A percentile compares a stretch with the other conserved stretches of the same genome.
These are phyloP conservation scores for Podocnemis expansa DNA, from an alignment of 2,113 vertebrate species.

Conservation along the genomic window DNA sequence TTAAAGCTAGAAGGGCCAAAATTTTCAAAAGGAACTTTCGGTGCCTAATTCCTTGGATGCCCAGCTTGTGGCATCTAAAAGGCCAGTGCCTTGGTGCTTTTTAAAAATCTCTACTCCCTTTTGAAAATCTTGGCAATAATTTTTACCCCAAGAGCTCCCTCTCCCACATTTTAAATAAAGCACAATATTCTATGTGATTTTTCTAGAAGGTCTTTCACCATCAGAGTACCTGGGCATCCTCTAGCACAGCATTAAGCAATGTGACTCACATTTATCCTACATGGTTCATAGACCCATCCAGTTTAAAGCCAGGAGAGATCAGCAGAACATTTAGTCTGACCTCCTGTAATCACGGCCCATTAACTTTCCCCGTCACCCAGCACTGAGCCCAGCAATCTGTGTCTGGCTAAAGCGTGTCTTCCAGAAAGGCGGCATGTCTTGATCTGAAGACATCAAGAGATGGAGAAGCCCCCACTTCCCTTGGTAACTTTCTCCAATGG, in stretches of 20 bases:
- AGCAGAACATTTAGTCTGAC: neutral
- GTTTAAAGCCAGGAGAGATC: neutral
- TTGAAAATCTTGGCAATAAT: neutral
- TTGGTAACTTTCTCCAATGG: neutral
- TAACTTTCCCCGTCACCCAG: neutral
- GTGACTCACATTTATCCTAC: neutral
- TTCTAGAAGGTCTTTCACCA: neutral
- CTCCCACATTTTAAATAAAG: neutral
- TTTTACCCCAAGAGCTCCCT: neutral
- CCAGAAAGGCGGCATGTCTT: neutral
- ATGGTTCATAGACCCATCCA: neutral
- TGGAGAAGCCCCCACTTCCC: neutral
- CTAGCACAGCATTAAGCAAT: neutral
- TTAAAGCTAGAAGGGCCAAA: neutral
- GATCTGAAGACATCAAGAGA: too few species aligned
- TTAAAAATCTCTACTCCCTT: neutral
- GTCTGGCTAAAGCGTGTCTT: neutral
- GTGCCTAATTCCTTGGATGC: neutral
- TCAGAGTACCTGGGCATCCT: neutral
- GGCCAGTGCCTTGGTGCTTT: neutral
- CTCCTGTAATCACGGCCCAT: fast-evolving
- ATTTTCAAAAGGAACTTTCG: neutral
- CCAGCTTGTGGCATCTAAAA: neutral
- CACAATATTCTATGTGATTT: too few species aligned
- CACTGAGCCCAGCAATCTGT: neutral